Conservation (phyloP, 1,140 invertebrate species). For the Polypedilum vanderplanki region DNA sequence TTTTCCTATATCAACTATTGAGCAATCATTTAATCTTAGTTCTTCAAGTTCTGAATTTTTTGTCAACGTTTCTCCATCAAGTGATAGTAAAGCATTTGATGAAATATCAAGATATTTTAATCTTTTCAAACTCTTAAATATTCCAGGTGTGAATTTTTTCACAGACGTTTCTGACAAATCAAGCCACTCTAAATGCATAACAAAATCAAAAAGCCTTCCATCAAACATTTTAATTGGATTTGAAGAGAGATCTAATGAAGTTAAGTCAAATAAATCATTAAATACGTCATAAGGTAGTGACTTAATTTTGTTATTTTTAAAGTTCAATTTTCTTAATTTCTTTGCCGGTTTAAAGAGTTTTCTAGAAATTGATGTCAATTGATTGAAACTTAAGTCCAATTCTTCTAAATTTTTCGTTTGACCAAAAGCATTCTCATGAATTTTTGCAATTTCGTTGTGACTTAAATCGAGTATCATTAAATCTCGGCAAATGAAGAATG, state of each 20-base stretch:
- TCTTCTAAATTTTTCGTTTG: neutral
- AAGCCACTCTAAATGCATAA: neutral
- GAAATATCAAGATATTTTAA: constrained; percentile 13
- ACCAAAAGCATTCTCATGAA: constrained; percentile 2
- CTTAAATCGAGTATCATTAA: neutral
- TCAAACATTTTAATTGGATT: neutral
- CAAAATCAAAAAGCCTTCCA: neutral
- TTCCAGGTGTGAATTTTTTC: neutral
- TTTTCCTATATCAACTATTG: neutral
- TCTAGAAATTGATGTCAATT: neutral
- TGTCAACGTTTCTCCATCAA: neutral
- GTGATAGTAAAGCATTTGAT: neutral
- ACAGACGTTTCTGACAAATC: neutral
- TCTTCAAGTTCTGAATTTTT: neutral
- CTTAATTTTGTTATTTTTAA: neutral
- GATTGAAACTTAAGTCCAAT: neutral
- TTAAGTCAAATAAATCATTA: neutral
- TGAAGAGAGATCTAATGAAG: neutral
- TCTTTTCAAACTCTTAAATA: neutral
- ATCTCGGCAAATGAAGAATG: neutral
- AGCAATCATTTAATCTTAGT: neutral
- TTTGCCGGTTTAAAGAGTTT: neutral
- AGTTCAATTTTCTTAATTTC: neutral
- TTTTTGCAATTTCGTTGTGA: neutral
- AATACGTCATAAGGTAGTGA: neutral